Percentiles rank a stretch among this genome's conserved stretches.
These are phyloP conservation scores for Zaprionus capensis DNA, from an alignment of 1,140 invertebrate species.

Conservation along the genomic window DNA sequence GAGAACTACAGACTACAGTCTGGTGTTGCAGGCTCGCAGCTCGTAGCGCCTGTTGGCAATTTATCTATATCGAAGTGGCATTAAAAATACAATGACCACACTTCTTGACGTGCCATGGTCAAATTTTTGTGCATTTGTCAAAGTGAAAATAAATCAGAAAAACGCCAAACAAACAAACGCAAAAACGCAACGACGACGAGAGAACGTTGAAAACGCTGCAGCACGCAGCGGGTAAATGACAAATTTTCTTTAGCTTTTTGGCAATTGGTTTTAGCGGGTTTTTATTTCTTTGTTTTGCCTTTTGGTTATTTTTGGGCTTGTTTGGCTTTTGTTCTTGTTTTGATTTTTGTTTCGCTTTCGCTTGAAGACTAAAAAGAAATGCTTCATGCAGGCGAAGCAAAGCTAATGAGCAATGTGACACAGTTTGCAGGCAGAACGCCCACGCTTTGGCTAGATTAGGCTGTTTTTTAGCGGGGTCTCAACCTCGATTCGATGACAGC, in stretches of 20 bases:
- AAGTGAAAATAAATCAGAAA: conserved; percentile 80
- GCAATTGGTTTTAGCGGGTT: conserved; percentile 25
- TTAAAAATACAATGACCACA: conserved; percentile 81
- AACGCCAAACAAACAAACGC: conserved; percentile 49
- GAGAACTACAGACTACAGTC: neutral
- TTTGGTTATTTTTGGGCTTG: conserved; percentile 44
- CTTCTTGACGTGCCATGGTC: conserved; percentile 80
- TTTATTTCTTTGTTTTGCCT: conserved; percentile 28
- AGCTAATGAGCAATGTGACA: conserved; percentile 77
- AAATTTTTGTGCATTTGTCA: conserved; percentile 82
- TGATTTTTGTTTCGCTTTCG: conserved; percentile 26
- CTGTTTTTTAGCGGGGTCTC: conserved; percentile 53
- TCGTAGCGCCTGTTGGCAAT: conserved; percentile 58
- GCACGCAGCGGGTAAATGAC: conserved; percentile 60
- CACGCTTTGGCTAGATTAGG: conserved; percentile 59
- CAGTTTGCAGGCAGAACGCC: conserved; percentile 56
- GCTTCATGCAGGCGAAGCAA: conserved; percentile 63
- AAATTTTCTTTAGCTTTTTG: conserved; percentile 57
- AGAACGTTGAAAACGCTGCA: conserved; percentile 19
- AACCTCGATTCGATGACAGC: conserved; percentile 73
- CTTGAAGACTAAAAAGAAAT: conserved; percentile 52
- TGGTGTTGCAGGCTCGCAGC: neutral
- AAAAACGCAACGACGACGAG: conserved; percentile 27
- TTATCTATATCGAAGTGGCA: conserved; percentile 74
- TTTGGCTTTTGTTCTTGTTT: conserved; percentile 8